phyloP scores from a whole-genome alignment of 1,140 invertebrate species.

The Lepidotrigona ventralis region DNA sequence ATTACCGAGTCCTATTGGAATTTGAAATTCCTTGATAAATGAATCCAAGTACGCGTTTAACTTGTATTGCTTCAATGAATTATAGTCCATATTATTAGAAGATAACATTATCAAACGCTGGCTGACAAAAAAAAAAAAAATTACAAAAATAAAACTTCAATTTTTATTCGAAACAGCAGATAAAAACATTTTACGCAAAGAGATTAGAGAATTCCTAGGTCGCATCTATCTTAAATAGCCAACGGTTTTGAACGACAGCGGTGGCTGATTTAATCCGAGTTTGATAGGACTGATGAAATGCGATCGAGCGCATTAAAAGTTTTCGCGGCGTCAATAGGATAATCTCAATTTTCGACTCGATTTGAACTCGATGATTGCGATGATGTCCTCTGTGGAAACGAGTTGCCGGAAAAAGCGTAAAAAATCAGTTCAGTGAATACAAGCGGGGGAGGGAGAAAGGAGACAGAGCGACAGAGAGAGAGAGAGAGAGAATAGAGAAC shows the following conservation, averaged over 20 bases:
- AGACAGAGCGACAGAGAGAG: neutral
- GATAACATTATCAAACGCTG: too few relatives aligned
- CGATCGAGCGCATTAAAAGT: constrained; percentile 60
- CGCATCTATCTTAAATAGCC: neutral
- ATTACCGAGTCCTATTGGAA: neutral
- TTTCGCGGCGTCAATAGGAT: constrained; percentile 48
- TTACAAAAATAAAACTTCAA: constrained; percentile 6
- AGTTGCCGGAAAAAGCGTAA: constrained; percentile 28
- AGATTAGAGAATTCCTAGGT: neutral
- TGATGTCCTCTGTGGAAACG: constrained; percentile 43
- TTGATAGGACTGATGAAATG: constrained; percentile 29
- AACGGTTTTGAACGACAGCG: neutral
- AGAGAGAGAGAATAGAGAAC: constrained; percentile 34
- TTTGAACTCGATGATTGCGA: constrained; percentile 47
- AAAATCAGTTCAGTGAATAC: constrained; percentile 46
- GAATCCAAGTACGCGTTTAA: too few relatives aligned
- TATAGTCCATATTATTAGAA: neutral
- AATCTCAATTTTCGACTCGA: constrained; percentile 62
- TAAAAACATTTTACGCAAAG: neutral
- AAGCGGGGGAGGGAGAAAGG: neutral
- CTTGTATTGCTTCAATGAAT: neutral
- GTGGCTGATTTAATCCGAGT: constrained; percentile 47
- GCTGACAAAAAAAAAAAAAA: constrained; percentile 3
- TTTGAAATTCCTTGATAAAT: neutral
- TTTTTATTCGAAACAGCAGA: neutral